Evolutionary conservation across 2,797 vertebrate species (phyloP).

Genomic region (Argya squamiceps): DNA sequence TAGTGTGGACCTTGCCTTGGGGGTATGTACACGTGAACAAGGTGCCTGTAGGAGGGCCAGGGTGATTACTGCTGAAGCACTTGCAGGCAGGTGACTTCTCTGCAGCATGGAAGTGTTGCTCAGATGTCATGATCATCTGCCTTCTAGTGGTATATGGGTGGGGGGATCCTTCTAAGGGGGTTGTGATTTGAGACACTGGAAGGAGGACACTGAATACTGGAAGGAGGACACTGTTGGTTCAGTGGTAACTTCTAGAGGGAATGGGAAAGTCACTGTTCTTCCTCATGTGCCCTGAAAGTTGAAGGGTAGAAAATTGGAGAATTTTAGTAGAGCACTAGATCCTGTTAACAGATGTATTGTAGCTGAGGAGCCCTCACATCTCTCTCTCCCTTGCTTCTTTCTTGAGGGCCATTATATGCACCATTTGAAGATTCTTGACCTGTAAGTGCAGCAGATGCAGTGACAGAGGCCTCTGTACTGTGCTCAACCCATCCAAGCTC

Average conservation of each 20-base stretch:
- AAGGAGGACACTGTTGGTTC: neutral
- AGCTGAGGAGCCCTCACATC: neutral
- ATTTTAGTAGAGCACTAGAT: neutral
- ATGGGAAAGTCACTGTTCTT: neutral
- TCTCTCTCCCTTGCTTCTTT: neutral
- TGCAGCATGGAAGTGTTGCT: neutral
- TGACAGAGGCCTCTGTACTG: neutral
- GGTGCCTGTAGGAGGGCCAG: neutral
- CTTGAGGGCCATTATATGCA: neutral
- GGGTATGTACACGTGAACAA: neutral
- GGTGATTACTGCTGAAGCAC: neutral
- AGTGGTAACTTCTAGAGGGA: neutral
- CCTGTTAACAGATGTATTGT: neutral
- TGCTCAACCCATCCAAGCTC: neutral
- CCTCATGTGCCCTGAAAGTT: neutral
- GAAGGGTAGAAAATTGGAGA: neutral
- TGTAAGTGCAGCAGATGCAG: neutral
- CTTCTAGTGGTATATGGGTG: neutral
- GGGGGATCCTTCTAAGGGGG: neutral
- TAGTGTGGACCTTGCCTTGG: neutral
- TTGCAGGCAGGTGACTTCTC: neutral
- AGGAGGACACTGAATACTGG: neutral
- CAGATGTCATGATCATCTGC: neutral
- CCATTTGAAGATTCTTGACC: slow-evolving; percentile 27
- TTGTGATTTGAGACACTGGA: neutral